phyloP scores from a whole-genome alignment of 2,888 invertebrate genomes.

The Apamea sordens region DNA sequence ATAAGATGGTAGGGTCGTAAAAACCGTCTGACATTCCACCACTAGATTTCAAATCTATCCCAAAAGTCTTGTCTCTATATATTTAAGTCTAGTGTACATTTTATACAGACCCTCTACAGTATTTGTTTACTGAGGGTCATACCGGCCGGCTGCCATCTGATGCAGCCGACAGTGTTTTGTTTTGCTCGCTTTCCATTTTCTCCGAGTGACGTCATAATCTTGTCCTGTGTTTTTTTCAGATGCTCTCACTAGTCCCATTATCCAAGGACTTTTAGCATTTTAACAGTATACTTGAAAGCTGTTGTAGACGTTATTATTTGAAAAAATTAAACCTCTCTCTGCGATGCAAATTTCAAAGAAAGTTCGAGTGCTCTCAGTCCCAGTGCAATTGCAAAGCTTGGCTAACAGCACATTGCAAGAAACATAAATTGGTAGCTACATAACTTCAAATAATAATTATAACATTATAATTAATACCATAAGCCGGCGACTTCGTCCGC shows the following conservation, averaged over 20 bases:
- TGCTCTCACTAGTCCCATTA: conserved; percentile 22
- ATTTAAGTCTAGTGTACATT: not conserved
- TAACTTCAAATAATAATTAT: not conserved
- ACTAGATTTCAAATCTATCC: not conserved
- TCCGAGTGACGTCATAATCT: conserved; percentile 49
- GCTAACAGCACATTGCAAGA: not conserved
- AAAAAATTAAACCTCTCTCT: not conserved
- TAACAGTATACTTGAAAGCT: conserved; percentile 16
- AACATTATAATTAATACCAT: too few species aligned
- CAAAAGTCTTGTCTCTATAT: not conserved
- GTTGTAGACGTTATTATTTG: not conserved
- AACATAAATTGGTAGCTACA: not conserved
- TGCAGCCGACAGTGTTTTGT: conserved; percentile 51
- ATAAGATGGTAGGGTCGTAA: too few species aligned
- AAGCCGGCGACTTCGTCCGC: too few species aligned
- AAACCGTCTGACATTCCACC: not conserved
- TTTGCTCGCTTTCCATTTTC: conserved; percentile 46
- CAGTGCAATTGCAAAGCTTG: not conserved
- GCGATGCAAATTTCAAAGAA: not conserved
- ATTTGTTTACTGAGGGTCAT: conserved; percentile 17
- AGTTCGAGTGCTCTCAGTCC: not conserved
- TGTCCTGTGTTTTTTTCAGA: conserved; percentile 32
- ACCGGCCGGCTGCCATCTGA: conserved; percentile 52
- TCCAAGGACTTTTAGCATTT: conserved; percentile 33
- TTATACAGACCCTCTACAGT: conserved; percentile 16